Evolutionary conservation across 2,113 vertebrate species (phyloP).

Genomic region (Leptobrachium ailaonicum): DNA sequence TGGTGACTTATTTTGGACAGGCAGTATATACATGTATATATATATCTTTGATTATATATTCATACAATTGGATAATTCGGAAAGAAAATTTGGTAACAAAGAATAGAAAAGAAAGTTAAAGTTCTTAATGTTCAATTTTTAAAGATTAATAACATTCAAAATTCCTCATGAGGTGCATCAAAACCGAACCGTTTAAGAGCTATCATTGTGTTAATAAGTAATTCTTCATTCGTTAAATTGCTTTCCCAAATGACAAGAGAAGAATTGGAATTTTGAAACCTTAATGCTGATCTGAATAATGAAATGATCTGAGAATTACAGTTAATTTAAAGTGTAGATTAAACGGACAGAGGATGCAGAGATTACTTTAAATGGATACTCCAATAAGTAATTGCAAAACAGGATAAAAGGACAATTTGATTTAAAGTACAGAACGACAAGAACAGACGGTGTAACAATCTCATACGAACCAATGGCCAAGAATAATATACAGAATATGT

Average conservation of each 20-base stretch:
- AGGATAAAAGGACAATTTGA: constrained; percentile 8
- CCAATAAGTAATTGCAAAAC: constrained; percentile 32
- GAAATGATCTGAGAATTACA: constrained; percentile 36
- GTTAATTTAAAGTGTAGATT: constrained; percentile 12
- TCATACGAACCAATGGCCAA: no score
- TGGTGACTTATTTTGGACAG: no score
- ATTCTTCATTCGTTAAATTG: not conserved
- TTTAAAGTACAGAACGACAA: not conserved
- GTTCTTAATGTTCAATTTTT: not conserved
- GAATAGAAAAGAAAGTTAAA: not conserved
- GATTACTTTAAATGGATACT: constrained; percentile 14
- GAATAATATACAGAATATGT: no score
- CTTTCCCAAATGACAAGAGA: not conserved
- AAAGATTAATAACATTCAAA: not conserved
- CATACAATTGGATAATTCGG: no score
- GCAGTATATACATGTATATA: no score
- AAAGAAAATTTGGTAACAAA: no score
- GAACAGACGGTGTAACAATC: no score
- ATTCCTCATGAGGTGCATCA: not conserved
- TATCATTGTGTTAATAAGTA: not conserved
- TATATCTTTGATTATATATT: not conserved
- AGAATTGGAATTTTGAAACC: not conserved
- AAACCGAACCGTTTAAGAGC: not conserved
- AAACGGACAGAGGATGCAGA: not conserved
- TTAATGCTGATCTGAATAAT: not conserved